Evolutionary conservation across 2,888 invertebrate genomes (phyloP).

Genomic region (Abrostola tripartita): DNA sequence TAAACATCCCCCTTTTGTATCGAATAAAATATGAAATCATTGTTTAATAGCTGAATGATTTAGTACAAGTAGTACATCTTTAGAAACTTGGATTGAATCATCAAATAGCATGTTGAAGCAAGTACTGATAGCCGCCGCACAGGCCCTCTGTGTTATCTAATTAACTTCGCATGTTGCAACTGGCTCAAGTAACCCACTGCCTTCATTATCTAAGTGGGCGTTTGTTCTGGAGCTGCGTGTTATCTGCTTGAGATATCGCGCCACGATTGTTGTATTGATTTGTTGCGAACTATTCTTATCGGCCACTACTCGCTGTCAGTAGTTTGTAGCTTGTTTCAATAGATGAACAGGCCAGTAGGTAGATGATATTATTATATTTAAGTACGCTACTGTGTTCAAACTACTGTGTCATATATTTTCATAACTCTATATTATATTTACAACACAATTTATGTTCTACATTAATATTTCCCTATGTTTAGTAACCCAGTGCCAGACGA

Average conservation of each 20-base stretch:
- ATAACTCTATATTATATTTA: too few relatives aligned
- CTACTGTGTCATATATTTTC: background rate
- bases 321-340: background rate
- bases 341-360: conserved; percentile 5
- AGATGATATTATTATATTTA: background rate
- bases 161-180: conserved; percentile 7
- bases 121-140: conserved; percentile 12
- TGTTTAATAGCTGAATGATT: background rate
- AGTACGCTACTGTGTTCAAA: background rate
- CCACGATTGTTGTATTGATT: conserved; percentile 26
- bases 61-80: background rate
- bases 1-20: background rate
- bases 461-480: too few relatives aligned
- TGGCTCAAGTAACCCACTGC: conserved; percentile 27
- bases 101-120: conserved; percentile 5
- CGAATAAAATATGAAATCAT: background rate
- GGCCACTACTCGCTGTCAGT: conserved; percentile 1
- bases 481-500: too few relatives aligned
- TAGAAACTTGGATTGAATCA: background rate
- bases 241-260: conserved; percentile 31
- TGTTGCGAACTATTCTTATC: conserved; percentile 23
- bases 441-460: too few relatives aligned
- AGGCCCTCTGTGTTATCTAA: conserved; percentile 24
- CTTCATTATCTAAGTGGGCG: conserved; percentile 26
- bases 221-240: background rate